Conservation (phyloP, 2,113 vertebrate genomes). For the Vimba vimba region DNA sequence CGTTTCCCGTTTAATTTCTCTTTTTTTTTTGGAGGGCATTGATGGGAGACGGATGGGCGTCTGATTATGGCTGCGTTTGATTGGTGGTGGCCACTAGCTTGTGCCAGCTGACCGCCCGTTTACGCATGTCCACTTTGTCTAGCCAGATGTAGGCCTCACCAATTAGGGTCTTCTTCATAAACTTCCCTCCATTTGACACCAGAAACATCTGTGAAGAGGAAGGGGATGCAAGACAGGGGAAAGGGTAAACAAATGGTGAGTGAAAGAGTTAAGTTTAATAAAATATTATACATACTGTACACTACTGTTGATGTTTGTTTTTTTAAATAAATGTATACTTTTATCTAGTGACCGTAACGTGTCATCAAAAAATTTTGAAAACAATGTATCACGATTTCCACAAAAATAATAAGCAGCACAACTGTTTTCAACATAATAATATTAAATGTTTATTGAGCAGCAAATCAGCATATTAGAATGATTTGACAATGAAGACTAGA, state of each 20-base stretch:
- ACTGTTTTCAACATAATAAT: background rate
- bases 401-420: background rate
- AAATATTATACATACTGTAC: background rate
- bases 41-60: background rate
- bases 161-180: slow-evolving; percentile 99
- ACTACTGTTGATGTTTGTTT: background rate
- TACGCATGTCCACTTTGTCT: slow-evolving; percentile 99
- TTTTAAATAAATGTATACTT: background rate
- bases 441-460: background rate
- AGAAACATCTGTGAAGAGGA: slow-evolving; percentile 84
- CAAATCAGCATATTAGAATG: background rate
- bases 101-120: slow-evolving; percentile 98
- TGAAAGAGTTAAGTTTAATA: background rate
- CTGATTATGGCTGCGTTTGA: slow-evolving; percentile 80
- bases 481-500: background rate
- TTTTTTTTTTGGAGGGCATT: slow-evolving; percentile 8
- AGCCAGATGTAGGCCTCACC: slow-evolving; percentile 99
- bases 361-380: too few species aligned
- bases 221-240: slow-evolving; percentile 16
- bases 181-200: slow-evolving; percentile 98
- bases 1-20: slow-evolving; percentile 20
- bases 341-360: background rate
- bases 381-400: background rate
- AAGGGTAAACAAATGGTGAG: background rate
- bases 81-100: slow-evolving; percentile 92